These are phyloP conservation scores for Eonycteris spelaea DNA, from an alignment of 2,113 vertebrate species.

Conservation along the genomic window DNA sequence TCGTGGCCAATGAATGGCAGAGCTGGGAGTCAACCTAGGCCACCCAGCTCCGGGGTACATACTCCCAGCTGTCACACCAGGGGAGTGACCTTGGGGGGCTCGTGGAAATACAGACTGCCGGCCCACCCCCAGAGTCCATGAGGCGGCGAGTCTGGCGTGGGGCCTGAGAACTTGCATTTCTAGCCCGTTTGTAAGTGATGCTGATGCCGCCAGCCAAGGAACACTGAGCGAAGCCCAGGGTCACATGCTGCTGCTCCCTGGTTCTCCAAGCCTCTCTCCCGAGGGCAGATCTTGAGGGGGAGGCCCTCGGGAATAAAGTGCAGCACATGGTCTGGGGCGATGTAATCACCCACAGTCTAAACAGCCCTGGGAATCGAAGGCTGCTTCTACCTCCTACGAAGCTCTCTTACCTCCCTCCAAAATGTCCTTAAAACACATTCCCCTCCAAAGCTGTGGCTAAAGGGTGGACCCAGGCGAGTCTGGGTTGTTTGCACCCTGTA, in stretches of 20 bases:
- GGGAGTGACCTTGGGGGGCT: neutral
- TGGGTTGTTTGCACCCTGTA: too few species aligned
- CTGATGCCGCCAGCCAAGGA: rapidly evolving
- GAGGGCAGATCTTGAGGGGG: neutral
- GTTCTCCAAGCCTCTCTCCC: neutral
- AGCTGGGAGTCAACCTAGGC: neutral
- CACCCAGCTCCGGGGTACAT: rapidly evolving
- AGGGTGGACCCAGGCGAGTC: neutral
- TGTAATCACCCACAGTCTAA: neutral
- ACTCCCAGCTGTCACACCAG: neutral
- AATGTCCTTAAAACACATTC: neutral
- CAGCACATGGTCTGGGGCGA: neutral
- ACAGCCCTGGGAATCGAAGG: neutral
- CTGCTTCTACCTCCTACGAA: neutral
- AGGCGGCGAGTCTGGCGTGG: rapidly evolving
- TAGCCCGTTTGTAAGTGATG: neutral
- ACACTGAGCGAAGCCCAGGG: rapidly evolving
- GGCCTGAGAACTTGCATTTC: neutral
- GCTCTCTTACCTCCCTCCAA: neutral
- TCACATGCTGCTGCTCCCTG: rapidly evolving
- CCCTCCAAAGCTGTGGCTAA: neutral
- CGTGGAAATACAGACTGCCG: neutral
- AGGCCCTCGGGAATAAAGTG: neutral
- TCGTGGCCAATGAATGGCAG: neutral
- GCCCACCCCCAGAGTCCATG: neutral